phyloP scores from a whole-genome alignment of 35 echinoderm and acorn worm genomes.

The Apostichopus californicus region DNA sequence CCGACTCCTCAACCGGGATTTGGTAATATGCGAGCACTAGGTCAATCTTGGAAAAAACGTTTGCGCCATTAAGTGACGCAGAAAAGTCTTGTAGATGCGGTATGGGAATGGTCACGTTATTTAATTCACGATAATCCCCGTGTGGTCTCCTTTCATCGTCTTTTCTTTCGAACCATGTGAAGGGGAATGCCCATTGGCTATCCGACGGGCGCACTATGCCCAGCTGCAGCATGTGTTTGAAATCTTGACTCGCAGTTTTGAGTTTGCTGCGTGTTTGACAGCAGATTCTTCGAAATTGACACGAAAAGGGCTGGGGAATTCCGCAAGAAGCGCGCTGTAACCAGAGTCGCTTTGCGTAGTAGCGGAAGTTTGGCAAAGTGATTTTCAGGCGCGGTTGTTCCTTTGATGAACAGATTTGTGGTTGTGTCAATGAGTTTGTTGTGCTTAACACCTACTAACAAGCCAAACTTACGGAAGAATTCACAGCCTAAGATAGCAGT shows the following conservation, averaged over 20 bases:
- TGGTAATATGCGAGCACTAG: too few species aligned
- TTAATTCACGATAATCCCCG: too few species aligned
- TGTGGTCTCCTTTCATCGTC: too few species aligned
- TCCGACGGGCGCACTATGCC: conserved; percentile 49
- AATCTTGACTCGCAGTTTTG: conserved; percentile 20
- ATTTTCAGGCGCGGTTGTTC: neutral
- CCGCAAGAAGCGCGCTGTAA: neutral
- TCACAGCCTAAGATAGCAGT: too few species aligned
- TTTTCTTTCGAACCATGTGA: too few species aligned
- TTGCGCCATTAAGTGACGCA: too few species aligned
- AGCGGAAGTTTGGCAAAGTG: neutral
- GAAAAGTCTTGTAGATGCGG: too few species aligned
- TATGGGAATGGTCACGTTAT: too few species aligned
- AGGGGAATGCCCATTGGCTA: too few species aligned
- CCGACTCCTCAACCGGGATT: too few species aligned
- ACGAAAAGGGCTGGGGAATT: neutral
- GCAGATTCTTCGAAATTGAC: neutral
- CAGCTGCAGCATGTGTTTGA: conserved; percentile 55
- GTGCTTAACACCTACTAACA: neutral
- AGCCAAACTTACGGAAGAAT: neutral
- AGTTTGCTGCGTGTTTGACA: conserved; percentile 39
- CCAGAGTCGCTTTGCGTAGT: neutral
- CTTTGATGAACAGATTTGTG: neutral
- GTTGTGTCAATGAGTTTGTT: neutral
- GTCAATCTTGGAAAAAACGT: too few species aligned